Base-by-base conservation (phyloP, 2,113 vertebrate species). In the Anoura caudifer region DNA sequence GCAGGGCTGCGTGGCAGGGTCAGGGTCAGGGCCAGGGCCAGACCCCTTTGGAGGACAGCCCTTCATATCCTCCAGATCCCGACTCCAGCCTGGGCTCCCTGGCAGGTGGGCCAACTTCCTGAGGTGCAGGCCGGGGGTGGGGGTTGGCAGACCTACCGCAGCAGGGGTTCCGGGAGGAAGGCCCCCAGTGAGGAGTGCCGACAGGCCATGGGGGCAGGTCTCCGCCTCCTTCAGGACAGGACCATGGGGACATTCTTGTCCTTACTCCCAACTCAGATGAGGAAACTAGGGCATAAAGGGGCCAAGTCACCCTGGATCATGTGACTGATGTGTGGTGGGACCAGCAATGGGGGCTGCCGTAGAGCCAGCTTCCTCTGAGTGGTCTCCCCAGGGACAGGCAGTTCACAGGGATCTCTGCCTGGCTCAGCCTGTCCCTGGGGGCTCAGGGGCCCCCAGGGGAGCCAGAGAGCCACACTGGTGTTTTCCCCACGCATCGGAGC, bases 361-460 rank as follows among this genome's bases (percentile, higher is more conserved):
- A 31, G 54, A 11, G 1, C 2, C 1, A 11, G 20, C 24, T 77
- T 43, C 50, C 50, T 85, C 47, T 63, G 26, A 17, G 56, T 26
- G 31, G 22, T 36, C 75, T 90, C 38, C 59, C 24, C 36, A 22
- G 79, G 65, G 77, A 20, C 22, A 85, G 16, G 43, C 20, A 3
- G 19, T n/a, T 2, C 3, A 3, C 4, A 2, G 6, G 22, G 65
- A 36, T 22, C 33, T 17, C 4, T 0, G 4, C 4, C 0, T 7
- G 50, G 59, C 45, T 43, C 26, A 3, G 6, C 56, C 67, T 11
- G 0, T 47, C 10, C 56, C 85, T n/a, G 72, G 36, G 41, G 16
- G 19, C 70, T 52, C 19, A 0, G 26, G 13, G 67, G 56, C 45
- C 59, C 75, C 38, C 8, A 41, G 33, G 12, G 77, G n/a, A 47